These are phyloP conservation scores for Exocentrus adspersus DNA, from an alignment of 2,888 invertebrate species.

Conservation along the genomic window DNA sequence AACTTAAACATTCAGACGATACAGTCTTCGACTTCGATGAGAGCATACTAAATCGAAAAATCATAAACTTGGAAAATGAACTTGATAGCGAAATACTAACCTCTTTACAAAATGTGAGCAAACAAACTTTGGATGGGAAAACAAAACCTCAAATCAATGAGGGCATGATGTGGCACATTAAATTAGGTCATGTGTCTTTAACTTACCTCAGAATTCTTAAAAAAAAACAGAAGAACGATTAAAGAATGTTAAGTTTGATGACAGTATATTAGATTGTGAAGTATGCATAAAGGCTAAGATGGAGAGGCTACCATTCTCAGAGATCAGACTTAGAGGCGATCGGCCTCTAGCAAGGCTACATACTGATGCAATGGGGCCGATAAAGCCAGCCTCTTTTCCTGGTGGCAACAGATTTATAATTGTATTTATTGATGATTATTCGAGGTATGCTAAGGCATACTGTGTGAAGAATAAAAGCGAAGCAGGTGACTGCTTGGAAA, in stretches of 20 bases:
- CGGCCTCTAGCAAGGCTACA: conserved; percentile 41
- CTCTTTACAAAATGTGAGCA: neutral
- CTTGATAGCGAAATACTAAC: neutral
- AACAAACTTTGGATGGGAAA: neutral
- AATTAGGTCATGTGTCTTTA: neutral
- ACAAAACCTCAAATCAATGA: neutral
- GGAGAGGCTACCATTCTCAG: conserved; percentile 40
- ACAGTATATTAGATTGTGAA: conserved; percentile 6
- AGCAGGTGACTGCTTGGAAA: neutral
- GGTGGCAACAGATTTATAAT: conserved; percentile 37
- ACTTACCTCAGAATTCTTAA: neutral
- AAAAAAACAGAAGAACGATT: neutral
- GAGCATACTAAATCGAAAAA: neutral
- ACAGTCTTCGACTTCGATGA: neutral
- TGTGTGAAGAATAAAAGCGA: conserved; percentile 31
- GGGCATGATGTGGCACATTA: neutral
- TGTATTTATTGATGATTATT: conserved; percentile 43
- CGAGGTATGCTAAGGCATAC: conserved; percentile 41
- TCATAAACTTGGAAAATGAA: neutral
- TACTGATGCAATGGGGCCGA: conserved; percentile 42
- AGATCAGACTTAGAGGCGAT: conserved; percentile 30
- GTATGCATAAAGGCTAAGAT: conserved; percentile 37
- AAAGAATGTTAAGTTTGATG: neutral
- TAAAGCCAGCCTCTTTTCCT: conserved; percentile 37
- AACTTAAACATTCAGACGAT: neutral